Percentiles rank a stretch among this genome's conserved stretches.
Conservation (phyloP, 2,797 vertebrate species). For the Pseudocheirus occidentalis region DNA sequence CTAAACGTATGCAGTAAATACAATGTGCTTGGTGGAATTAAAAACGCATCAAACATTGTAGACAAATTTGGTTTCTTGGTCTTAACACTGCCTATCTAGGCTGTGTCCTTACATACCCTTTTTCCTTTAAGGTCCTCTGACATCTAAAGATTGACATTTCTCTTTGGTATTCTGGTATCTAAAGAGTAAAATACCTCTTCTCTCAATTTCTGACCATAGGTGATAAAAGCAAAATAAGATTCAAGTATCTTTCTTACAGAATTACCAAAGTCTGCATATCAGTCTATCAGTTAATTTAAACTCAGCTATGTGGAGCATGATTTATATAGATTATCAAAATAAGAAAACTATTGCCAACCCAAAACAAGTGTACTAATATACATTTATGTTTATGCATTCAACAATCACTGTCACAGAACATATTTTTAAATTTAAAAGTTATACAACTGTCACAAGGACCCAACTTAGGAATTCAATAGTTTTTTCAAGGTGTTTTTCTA, state of each 20-base stretch:
- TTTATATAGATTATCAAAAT: constrained; percentile 57
- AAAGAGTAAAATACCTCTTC: constrained; percentile 17
- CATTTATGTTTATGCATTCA: neutral
- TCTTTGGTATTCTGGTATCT: neutral
- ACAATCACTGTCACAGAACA: neutral
- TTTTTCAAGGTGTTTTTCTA: neutral
- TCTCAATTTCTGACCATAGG: neutral
- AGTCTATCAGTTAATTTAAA: constrained; percentile 28
- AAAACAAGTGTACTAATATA: neutral
- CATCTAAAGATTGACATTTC: constrained; percentile 6
- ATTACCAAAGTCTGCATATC: constrained; percentile 48
- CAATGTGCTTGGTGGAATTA: neutral
- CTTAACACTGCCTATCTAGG: neutral
- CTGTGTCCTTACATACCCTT: neutral
- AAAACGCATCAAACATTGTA: neutral
- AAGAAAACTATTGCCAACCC: constrained; percentile 52
- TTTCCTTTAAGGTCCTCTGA: neutral
- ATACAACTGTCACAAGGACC: neutral
- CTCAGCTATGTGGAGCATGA: constrained; percentile 11
- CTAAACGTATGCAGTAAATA: neutral
- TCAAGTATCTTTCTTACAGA: constrained; percentile 14
- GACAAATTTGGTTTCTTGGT: constrained; percentile 1
- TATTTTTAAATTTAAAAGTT: constrained; percentile 12
- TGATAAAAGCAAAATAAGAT: neutral
- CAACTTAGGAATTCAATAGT: neutral